Evolutionary conservation across 2,113 vertebrate species (phyloP).

Genomic region (Halichoeres trimaculatus): DNA sequence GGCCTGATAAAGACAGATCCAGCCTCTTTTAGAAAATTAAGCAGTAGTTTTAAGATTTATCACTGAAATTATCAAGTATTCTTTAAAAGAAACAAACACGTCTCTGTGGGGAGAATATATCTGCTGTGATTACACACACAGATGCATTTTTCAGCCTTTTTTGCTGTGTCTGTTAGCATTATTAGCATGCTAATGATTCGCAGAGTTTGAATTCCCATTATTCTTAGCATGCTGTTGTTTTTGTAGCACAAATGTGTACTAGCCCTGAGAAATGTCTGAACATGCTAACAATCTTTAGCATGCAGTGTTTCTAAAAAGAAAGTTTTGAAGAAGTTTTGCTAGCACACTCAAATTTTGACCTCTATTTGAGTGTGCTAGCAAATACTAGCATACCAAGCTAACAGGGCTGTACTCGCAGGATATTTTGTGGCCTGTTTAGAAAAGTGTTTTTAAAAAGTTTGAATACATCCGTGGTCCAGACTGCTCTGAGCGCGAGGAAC

Average conservation of each 20-base stretch:
- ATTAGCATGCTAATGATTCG: slow-evolving; percentile 43
- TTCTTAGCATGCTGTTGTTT: slow-evolving; percentile 26
- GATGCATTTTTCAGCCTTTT: no score
- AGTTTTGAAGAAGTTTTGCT: no score
- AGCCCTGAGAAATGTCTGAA: slow-evolving; percentile 45
- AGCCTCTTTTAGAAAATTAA: no score
- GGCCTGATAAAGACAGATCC: no score
- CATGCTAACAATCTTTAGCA: slow-evolving; percentile 51
- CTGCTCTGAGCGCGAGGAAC: neutral
- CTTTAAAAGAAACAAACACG: no score
- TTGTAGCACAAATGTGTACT: slow-evolving; percentile 13
- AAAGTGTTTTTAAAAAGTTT: slow-evolving; percentile 17
- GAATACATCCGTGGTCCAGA: neutral
- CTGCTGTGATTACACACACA: no score
- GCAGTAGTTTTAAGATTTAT: no score
- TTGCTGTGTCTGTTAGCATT: slow-evolving; percentile 17
- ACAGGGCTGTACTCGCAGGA: slow-evolving; percentile 32
- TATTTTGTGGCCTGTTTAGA: neutral
- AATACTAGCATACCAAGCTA: slow-evolving; percentile 27
- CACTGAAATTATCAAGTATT: no score
- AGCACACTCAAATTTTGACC: no score
- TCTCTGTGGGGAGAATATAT: no score
- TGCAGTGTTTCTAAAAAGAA: no score
- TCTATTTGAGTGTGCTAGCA: slow-evolving; percentile 1
- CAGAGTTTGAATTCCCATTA: neutral